Evolutionary conservation across 30 jellyfish, hydroid and myxozoan genomes (phyloP).

Genomic region (Catostylus mosaicus): DNA sequence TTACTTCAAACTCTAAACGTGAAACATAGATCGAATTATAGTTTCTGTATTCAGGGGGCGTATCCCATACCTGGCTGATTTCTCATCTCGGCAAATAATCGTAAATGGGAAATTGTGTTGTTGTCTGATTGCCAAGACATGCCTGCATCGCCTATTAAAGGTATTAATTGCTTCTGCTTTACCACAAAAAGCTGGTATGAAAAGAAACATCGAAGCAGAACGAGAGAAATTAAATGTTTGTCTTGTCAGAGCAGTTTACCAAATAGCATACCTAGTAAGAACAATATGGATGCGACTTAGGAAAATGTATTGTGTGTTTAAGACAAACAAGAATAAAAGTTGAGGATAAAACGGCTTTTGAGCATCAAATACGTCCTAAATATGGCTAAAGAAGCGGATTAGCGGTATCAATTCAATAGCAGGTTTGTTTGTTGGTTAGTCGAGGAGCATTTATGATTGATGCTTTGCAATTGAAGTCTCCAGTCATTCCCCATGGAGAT

Average conservation of each 20-base stretch:
- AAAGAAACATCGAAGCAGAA: constrained; percentile 8
- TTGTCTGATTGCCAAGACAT: background rate
- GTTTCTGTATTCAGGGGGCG: constrained; percentile 9
- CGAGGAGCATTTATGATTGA: no score
- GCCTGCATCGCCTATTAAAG: constrained; percentile 9
- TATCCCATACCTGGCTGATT: background rate
- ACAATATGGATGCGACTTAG: background rate
- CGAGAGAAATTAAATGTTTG: background rate
- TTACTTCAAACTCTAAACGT: no score
- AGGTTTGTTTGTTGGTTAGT: no score
- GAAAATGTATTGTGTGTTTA: background rate
- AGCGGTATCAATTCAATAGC: background rate
- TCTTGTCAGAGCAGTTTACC: background rate
- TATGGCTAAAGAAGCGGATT: background rate
- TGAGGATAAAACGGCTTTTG: background rate
- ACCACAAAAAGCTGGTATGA: background rate
- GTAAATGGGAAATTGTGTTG: background rate
- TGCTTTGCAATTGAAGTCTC: no score
- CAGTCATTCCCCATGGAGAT: no score
- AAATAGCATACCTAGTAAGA: background rate
- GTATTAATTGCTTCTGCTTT: background rate
- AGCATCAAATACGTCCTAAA: background rate
- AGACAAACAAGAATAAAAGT: background rate
- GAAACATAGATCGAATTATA: background rate
- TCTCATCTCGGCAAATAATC: no score